Percentiles rank a stretch among this genome's conserved stretches.
Conservation (phyloP, 2,888 invertebrate genomes). For the Unio delphinus region DNA sequence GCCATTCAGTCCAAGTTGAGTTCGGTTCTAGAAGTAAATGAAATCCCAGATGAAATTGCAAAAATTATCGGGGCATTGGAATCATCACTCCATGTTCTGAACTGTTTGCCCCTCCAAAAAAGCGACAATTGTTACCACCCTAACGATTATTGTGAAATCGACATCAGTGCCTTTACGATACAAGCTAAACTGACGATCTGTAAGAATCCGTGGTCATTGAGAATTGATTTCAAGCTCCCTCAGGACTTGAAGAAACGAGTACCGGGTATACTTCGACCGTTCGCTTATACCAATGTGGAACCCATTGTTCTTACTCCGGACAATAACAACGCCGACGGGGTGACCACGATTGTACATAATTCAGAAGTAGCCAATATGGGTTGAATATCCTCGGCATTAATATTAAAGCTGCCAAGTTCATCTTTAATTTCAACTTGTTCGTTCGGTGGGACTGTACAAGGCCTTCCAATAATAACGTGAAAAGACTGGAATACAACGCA, state of each 20-base stretch:
- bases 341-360: not conserved
- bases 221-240: conserved; percentile 3
- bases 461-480: not conserved
- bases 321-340: not conserved
- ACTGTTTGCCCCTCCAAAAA: no score
- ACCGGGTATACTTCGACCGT: not conserved
- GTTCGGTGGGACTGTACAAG: conserved; percentile 2
- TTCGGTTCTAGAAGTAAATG: no score
- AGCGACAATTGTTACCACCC: not conserved
- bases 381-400: not conserved
- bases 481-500: not conserved
- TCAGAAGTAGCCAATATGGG: not conserved
- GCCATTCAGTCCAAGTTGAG: no score
- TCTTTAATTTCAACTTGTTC: conserved; percentile 1
- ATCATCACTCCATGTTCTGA: no score
- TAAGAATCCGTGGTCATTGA: conserved; percentile 1
- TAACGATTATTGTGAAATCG: not conserved
- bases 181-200: conserved; percentile 3
- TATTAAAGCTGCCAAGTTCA: not conserved
- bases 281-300: not conserved
- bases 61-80: no score
- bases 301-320: conserved; percentile 1
- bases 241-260: not conserved
- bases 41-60: no score
- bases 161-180: not conserved